Percentiles rank a stretch among this genome's conserved stretches.
Conservation (phyloP, 2,888 invertebrate species). For the Lasius platythorax region DNA sequence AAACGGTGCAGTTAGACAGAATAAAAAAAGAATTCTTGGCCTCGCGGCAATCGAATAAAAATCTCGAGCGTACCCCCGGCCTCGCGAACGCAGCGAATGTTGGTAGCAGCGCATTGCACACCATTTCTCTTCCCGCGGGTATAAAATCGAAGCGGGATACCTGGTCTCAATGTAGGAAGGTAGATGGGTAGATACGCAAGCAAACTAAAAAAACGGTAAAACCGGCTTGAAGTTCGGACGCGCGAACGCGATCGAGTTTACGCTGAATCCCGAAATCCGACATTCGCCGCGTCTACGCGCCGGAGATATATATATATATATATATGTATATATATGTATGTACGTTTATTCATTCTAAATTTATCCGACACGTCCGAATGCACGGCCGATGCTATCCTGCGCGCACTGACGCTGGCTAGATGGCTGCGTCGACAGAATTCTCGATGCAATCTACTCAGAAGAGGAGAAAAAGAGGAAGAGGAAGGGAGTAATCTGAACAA, state of each 20-base stretch:
- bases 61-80: constrained; percentile 32
- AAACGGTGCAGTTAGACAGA: constrained; percentile 28
- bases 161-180: not conserved
- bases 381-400: constrained; percentile 28
- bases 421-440: constrained; percentile 38
- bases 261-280: constrained; percentile 31
- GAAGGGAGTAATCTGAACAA: constrained; percentile 12
- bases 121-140: constrained; percentile 36
- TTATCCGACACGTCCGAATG: constrained; percentile 42
- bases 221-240: constrained; percentile 29
- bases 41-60: constrained; percentile 50
- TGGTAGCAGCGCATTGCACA: constrained; percentile 8
- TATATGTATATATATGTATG: too few relatives aligned
- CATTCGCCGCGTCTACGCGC: constrained; percentile 27
- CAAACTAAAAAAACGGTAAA: constrained; percentile 46
- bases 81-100: not conserved
- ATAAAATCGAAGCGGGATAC: constrained; percentile 43
- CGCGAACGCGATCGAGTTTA: constrained; percentile 40
- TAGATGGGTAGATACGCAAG: constrained; percentile 14
- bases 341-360: constrained; percentile 53
- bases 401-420: not conserved
- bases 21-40: constrained; percentile 40
- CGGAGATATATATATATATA: not conserved
- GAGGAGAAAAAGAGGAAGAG: not conserved
- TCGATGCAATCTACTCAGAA: constrained; percentile 41